Percentiles rank a stretch among this genome's conserved stretches.
Conservation (phyloP, 2,113 vertebrate genomes). For the Lepisosteus osseus region DNA sequence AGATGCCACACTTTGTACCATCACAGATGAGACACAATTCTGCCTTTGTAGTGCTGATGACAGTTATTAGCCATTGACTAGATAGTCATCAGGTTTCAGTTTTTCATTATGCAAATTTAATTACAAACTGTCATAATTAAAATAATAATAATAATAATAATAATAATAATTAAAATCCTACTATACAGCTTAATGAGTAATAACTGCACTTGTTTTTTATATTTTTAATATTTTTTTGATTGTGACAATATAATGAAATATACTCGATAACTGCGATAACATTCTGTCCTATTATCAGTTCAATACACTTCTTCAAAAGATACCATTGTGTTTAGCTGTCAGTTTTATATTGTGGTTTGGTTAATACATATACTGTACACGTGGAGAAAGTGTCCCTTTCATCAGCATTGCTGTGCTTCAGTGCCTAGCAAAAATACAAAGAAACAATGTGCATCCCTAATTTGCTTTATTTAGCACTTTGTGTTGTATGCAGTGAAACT, state of each 20-base stretch:
- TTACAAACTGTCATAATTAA: neutral
- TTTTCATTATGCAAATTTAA: slow-evolving; percentile 3
- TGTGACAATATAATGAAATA: neutral
- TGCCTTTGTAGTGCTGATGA: slow-evolving; percentile 8
- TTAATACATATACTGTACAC: neutral
- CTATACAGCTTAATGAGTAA: neutral
- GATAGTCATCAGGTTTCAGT: neutral
- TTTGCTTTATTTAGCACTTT: neutral
- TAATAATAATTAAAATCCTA: too few species aligned
- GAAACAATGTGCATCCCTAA: neutral
- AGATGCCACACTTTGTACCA: neutral
- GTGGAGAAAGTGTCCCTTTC: too few species aligned
- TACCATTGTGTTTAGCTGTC: neutral
- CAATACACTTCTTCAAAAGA: too few species aligned
- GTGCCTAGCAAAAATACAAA: neutral
- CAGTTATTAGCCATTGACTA: neutral
- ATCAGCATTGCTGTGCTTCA: too few species aligned
- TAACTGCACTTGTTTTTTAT: neutral
- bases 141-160: too few species aligned
- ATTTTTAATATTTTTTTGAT: neutral
- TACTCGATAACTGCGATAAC: too few species aligned
- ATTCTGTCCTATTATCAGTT: neutral
- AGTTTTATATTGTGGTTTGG: neutral
- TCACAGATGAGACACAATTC: neutral
- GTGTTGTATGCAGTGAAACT: neutral